These are phyloP conservation scores for Echiichthys vipera DNA, from an alignment of 2,797 vertebrate species.

Conservation along the genomic window DNA sequence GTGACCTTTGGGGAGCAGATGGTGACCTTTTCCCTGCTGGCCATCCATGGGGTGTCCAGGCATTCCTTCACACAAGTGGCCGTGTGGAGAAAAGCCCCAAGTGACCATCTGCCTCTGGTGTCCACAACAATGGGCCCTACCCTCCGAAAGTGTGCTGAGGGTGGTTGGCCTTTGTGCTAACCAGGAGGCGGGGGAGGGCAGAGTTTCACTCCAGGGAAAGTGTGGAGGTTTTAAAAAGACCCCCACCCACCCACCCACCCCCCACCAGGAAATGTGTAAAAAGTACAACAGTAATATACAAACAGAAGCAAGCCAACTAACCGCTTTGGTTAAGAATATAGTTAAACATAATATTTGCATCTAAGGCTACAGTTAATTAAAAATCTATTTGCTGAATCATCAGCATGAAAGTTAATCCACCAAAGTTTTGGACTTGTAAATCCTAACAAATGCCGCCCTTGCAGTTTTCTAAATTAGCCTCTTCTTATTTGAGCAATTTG, in stretches of 20 bases:
- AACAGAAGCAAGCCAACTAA: not conserved
- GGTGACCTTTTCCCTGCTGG: slow-evolving; percentile 72
- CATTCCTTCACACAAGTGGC: slow-evolving; percentile 77
- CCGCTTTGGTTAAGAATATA: not conserved
- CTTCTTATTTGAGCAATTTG: slow-evolving; percentile 12
- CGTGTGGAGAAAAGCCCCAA: slow-evolving; percentile 65
- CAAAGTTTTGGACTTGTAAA: not conserved
- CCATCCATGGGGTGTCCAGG: slow-evolving; percentile 66
- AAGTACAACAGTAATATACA: not conserved
- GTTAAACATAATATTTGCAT: not conserved
- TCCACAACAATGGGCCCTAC: slow-evolving; percentile 69
- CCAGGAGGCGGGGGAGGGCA: slow-evolving; percentile 44
- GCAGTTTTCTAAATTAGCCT: not conserved
- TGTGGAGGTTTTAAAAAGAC: slow-evolving; percentile 2
- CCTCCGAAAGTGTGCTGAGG: slow-evolving; percentile 75
- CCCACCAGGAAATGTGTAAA: slow-evolving; percentile 2
- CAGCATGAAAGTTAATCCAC: no score
- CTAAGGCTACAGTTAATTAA: not conserved
- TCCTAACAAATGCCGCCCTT: not conserved
- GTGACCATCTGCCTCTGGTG: slow-evolving; percentile 79
- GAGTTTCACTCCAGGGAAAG: slow-evolving; percentile 17
- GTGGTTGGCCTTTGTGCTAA: slow-evolving; percentile 60
- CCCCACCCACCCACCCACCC: not conserved
- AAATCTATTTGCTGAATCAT: not conserved
- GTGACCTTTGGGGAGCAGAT: slow-evolving; percentile 79